phyloP scores from a whole-genome alignment of 2,888 invertebrate species.

The Trichogramma dendrolimi region DNA sequence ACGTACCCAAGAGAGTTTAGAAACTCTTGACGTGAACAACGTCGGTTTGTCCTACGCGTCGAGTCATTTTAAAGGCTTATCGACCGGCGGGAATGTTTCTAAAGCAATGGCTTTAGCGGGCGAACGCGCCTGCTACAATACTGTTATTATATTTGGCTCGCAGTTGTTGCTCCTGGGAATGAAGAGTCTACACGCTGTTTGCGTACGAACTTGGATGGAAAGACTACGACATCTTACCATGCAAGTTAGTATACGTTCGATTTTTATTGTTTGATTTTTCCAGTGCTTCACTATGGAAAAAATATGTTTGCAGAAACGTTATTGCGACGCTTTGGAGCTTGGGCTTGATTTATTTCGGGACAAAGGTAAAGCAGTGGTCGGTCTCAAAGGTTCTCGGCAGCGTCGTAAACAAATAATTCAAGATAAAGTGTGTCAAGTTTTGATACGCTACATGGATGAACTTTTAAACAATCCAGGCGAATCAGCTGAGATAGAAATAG shows the following conservation, averaged over 20 bases:
- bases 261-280: neutral
- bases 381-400: conserved; percentile 55
- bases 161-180: conserved; percentile 70
- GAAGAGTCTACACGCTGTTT: conserved; percentile 56
- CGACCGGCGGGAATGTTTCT: conserved; percentile 91
- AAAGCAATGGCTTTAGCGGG: conserved; percentile 71
- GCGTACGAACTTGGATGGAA: conserved; percentile 64
- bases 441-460: conserved; percentile 49
- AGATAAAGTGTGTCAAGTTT: conserved; percentile 50
- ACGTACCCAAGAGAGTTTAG: conserved; percentile 79
- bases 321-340: conserved; percentile 58
- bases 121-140: conserved; percentile 73
- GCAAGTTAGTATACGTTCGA: conserved; percentile 46
- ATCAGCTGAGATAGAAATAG: conserved; percentile 35
- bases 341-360: conserved; percentile 62
- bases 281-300: neutral
- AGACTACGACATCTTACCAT: conserved; percentile 61
- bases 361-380: conserved; percentile 60
- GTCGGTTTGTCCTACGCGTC: conserved; percentile 82
- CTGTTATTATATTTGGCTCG: conserved; percentile 64
- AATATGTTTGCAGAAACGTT: conserved; percentile 50
- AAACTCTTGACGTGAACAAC: conserved; percentile 74
- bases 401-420: conserved; percentile 51
- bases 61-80: conserved; percentile 83
- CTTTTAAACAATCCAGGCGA: conserved; percentile 38